Base-by-base conservation (phyloP, 2,113 vertebrate species). In the Acrocephalus kingi region DNA sequence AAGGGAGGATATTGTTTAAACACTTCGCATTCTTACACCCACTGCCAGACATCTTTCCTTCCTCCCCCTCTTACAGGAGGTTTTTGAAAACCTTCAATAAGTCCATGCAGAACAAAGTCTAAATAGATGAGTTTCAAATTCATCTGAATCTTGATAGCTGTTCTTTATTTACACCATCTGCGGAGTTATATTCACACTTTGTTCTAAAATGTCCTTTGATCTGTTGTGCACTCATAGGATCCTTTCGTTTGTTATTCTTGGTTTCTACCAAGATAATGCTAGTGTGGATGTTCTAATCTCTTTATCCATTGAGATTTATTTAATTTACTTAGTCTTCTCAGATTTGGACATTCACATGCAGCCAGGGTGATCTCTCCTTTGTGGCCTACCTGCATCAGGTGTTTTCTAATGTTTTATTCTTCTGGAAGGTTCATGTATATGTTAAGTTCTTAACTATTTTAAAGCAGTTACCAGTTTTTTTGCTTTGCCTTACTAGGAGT, bases 151-250 rank as follows among this genome's bases (percentile, higher is more conserved):
- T 41, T 51, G 21, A 31, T 55, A 21, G 9, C 48, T 79, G 5
- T 48, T 72, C 27, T 52, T 83, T 15, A 48, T 31, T 11, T 55
- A n/a, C 25, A 6, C 4, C 23, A 4, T 59, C 35, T 71, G 23
- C 55, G 31, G 22, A 79, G 13, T 55, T 64, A 2, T 0, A 5
- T 52, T 4, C 5, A 39, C 7, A 18, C 16, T 80, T 76, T 0
- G 2, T n/a, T n/a, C 41, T 56, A 39, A 68, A 15, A 8, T 52
- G 6, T 55, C 74, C 37, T 85, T 71, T 33, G 41, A 25, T 59
- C 11, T 78, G 7, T 61, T 73, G 20, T 0, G 8, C 4, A 7
- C 6, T 67, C 14, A 8, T 33, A 52, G 31, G 37, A 74, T 39
- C 1, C 7, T 69, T 73, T 48, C 66, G 2, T 68, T 68, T 46